Percentiles rank a stretch among this genome's conserved stretches.
phyloP scores from a whole-genome alignment of 2,888 invertebrate species.

The Philaethria dido region DNA sequence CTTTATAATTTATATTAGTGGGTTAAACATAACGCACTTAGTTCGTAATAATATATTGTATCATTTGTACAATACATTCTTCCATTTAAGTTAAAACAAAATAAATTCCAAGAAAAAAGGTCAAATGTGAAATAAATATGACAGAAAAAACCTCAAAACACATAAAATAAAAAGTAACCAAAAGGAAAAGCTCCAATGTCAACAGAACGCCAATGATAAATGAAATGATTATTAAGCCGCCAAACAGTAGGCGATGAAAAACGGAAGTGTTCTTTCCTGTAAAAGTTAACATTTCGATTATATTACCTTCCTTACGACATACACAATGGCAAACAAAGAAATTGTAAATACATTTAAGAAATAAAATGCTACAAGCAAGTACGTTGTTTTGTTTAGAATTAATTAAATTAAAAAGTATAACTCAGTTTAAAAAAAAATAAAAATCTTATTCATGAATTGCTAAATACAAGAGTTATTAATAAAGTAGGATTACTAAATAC shows the following conservation, averaged over 20 bases:
- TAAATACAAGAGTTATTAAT: conserved; percentile 22
- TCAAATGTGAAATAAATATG: conserved; percentile 8
- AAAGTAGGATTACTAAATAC: conserved; percentile 32
- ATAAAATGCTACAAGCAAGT: background rate
- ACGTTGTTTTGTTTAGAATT: background rate
- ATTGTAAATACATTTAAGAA: conserved; percentile 9
- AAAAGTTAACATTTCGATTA: conserved; percentile 29
- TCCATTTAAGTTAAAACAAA: background rate
- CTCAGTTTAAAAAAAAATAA: background rate
- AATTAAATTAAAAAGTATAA: background rate
- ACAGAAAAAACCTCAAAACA: conserved; percentile 12
- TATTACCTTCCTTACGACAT: conserved; percentile 10
- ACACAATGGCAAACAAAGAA: conserved; percentile 25
- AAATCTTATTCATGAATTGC: conserved; percentile 7
- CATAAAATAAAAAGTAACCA: conserved; percentile 6
- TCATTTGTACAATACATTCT: background rate
- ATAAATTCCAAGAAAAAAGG: background rate
- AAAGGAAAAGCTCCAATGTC: conserved; percentile 28
- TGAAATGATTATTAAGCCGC: conserved; percentile 23
- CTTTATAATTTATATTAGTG: too few relatives aligned
- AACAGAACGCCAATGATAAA: conserved; percentile 17
- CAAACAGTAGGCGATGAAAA: conserved; percentile 28
- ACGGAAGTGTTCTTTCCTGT: conserved; percentile 32
- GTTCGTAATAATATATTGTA: background rate
- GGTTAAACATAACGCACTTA: too few relatives aligned